Percentiles rank a stretch among this genome's conserved stretches.
These are phyloP conservation scores for Parnassius apollo DNA, from an alignment of 2,888 invertebrate species.

Conservation along the genomic window DNA sequence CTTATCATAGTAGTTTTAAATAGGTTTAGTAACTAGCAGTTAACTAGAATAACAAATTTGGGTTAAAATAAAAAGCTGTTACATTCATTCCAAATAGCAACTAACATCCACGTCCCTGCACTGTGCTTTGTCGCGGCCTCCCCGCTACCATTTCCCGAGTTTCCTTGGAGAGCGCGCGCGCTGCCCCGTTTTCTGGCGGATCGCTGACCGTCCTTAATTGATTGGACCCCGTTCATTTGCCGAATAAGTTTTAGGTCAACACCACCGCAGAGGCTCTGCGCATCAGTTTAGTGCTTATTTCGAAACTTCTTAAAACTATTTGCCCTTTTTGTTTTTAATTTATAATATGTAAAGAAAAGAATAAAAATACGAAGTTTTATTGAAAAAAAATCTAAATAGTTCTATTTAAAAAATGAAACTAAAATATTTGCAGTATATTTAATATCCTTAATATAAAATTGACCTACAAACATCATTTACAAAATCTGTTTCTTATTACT, in stretches of 20 bases:
- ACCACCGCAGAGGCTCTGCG: conserved; percentile 67
- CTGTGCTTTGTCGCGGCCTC: conserved; percentile 49
- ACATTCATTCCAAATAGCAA: conserved; percentile 22
- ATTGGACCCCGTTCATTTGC: conserved; percentile 74
- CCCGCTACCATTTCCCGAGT: conserved; percentile 71
- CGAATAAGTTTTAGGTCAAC: conserved; percentile 77
- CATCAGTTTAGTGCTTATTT: conserved; percentile 28
- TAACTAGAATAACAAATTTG: not conserved
- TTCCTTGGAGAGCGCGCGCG: conserved; percentile 81
- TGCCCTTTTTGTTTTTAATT: not conserved
- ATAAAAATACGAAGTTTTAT: not conserved
- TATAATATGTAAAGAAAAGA: not conserved
- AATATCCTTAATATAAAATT: too few relatives aligned
- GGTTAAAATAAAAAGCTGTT: conserved; percentile 1
- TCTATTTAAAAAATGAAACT: not conserved
- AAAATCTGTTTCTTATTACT: too few relatives aligned
- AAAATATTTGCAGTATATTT: too few relatives aligned
- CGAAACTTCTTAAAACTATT: not conserved
- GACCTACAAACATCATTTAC: too few relatives aligned
- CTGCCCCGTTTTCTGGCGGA: conserved; percentile 78
- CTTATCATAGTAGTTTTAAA: not conserved
- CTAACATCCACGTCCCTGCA: conserved; percentile 32
- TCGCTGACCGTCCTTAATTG: conserved; percentile 80
- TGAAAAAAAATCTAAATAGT: not conserved
- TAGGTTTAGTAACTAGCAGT: not conserved